phyloP scores from a whole-genome alignment of 2,113 vertebrate species.

The Nettapus auritus region DNA sequence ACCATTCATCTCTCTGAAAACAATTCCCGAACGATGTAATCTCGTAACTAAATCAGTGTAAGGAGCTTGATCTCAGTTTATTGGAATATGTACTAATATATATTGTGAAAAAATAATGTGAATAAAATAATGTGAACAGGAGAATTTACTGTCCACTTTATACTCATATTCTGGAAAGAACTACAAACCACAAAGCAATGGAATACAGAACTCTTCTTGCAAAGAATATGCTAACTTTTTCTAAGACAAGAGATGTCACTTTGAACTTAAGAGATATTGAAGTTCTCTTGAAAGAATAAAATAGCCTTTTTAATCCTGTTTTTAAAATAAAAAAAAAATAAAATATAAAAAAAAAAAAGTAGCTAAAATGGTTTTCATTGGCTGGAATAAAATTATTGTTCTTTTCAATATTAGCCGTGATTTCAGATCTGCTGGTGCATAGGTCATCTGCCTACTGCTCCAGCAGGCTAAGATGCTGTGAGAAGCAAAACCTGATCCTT shows the following conservation, averaged over 20 bases:
- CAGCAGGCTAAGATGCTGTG: not conserved
- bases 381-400: slow-evolving; percentile 16
- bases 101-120: not conserved
- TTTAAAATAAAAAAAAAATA: slow-evolving; percentile 32
- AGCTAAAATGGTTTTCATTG: slow-evolving; percentile 6
- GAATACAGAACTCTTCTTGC: not conserved
- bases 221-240: not conserved
- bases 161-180: not conserved
- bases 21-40: not conserved
- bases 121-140: not conserved
- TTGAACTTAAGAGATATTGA: not conserved
- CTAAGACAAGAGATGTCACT: not conserved
- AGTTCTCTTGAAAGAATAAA: not conserved
- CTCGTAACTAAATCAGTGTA: not conserved
- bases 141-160: not conserved
- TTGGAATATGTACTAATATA: not conserved
- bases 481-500: not conserved
- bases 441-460: slow-evolving; percentile 17
- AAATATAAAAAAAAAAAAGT: not conserved
- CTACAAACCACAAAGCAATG: not conserved
- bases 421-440: not conserved
- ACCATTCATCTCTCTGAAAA: not conserved
- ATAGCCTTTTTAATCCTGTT: not conserved
- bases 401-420: not conserved
- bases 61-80: not conserved